Conservation (phyloP, 2,888 invertebrate species). For the Seira musarum region DNA sequence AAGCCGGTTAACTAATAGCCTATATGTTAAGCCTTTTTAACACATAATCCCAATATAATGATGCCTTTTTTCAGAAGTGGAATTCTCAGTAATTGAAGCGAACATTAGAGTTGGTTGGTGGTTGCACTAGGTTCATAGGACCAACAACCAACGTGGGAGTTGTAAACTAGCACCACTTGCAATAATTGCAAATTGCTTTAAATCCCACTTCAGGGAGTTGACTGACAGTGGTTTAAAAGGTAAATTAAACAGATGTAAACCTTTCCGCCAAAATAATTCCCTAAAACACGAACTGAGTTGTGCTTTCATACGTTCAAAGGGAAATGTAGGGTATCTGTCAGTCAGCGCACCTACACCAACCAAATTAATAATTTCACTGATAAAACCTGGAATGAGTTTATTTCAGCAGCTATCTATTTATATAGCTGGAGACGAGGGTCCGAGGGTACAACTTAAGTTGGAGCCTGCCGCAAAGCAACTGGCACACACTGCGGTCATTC, state of each 20-base stretch:
- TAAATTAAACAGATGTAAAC: slow-evolving; percentile 7
- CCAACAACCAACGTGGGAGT: not conserved
- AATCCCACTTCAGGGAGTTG: slow-evolving; percentile 18
- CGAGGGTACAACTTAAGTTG: not conserved
- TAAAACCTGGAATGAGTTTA: too few relatives aligned
- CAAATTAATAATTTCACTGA: too few relatives aligned
- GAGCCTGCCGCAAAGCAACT: slow-evolving; percentile 39
- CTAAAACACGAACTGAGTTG: not conserved
- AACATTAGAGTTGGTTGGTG: not conserved
- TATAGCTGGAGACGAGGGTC: not conserved
- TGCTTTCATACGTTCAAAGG: not conserved
- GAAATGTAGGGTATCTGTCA: too few relatives aligned
- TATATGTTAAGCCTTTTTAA: not conserved
- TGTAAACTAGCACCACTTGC: slow-evolving; percentile 29
- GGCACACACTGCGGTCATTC: not conserved
- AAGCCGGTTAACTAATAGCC: too few relatives aligned
- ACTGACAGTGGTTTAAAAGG: not conserved
- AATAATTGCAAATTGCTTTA: slow-evolving; percentile 43
- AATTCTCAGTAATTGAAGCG: slow-evolving; percentile 31
- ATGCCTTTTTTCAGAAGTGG: slow-evolving; percentile 16
- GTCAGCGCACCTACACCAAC: too few relatives aligned
- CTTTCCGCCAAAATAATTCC: not conserved
- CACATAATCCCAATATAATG: slow-evolving; percentile 24
- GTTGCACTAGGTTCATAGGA: too few relatives aligned
- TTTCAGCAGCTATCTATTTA: too few relatives aligned